Conservation (phyloP, 2,797 vertebrate genomes). For the Diplodus sargus region DNA sequence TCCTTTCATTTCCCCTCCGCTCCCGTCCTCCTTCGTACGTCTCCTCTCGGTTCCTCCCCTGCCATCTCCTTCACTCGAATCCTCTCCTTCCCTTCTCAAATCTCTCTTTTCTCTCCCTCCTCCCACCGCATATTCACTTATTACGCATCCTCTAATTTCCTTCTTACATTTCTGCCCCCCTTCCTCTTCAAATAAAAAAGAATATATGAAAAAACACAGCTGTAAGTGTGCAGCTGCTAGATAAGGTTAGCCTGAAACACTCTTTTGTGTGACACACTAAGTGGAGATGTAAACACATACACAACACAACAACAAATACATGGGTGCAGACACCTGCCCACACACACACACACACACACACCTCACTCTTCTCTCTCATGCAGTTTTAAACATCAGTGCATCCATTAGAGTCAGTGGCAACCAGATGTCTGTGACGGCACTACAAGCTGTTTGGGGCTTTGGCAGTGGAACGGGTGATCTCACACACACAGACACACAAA, state of each 20-base stretch:
- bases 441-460: constrained; percentile 74
- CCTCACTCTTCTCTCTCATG: constrained; percentile 49
- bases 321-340: constrained; percentile 11
- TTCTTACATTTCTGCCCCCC: constrained; percentile 11
- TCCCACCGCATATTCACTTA: constrained; percentile 23
- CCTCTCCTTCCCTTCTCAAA: not conserved
- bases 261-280: constrained; percentile 34
- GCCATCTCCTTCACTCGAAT: constrained; percentile 14
- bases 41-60: constrained; percentile 34
- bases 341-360: constrained; percentile 22
- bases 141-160: constrained; percentile 28
- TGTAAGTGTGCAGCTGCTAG: constrained; percentile 50
- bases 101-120: constrained; percentile 1
- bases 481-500: constrained; percentile 18
- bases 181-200: constrained; percentile 19
- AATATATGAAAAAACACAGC: constrained; percentile 2
- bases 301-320: constrained; percentile 21
- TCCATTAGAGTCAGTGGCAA: constrained; percentile 66
- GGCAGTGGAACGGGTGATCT: constrained; percentile 35
- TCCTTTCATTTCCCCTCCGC: constrained; percentile 42
- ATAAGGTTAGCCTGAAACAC: constrained; percentile 39
- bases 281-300: constrained; percentile 10
- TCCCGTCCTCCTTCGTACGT: constrained; percentile 15
- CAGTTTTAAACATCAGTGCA: constrained; percentile 68
- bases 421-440: constrained; percentile 71